phyloP scores from a whole-genome alignment of 2,797 vertebrate genomes.

The Smutsia gigantea region DNA sequence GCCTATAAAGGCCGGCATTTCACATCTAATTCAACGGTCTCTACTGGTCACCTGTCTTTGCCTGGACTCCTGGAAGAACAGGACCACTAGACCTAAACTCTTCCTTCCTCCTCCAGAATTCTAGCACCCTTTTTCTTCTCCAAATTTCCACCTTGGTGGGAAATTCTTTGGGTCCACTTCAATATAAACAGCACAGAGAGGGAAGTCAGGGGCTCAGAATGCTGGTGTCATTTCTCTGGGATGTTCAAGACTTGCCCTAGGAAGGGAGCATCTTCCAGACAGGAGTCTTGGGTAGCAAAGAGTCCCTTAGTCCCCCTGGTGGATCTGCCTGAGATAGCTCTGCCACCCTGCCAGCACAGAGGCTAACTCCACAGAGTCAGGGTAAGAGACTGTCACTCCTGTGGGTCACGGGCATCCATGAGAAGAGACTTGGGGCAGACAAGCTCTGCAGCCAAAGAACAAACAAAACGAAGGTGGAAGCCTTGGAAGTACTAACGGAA shows the following conservation, averaged over 20 bases:
- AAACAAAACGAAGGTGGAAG: neutral
- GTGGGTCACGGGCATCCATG: neutral
- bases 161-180: neutral
- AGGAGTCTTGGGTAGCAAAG: neutral
- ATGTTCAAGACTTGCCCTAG: neutral
- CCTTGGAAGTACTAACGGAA: conserved; percentile 51
- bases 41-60: neutral
- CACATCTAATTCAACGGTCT: neutral
- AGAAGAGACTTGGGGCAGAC: neutral
- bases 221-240: neutral
- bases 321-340: neutral
- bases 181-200: neutral
- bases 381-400: neutral
- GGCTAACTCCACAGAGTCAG: neutral
- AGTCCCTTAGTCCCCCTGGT: neutral
- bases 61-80: neutral
- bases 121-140: neutral
- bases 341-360: neutral
- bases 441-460: neutral
- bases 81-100: neutral
- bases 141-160: neutral
- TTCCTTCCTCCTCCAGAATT: neutral
- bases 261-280: neutral
- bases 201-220: neutral
- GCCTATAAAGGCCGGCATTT: neutral